A percentile compares a stretch with the other conserved stretches of the same genome.
These are phyloP conservation scores for Dreissena rostriformis DNA, from an alignment of 1,140 invertebrate species.

Conservation along the genomic window DNA sequence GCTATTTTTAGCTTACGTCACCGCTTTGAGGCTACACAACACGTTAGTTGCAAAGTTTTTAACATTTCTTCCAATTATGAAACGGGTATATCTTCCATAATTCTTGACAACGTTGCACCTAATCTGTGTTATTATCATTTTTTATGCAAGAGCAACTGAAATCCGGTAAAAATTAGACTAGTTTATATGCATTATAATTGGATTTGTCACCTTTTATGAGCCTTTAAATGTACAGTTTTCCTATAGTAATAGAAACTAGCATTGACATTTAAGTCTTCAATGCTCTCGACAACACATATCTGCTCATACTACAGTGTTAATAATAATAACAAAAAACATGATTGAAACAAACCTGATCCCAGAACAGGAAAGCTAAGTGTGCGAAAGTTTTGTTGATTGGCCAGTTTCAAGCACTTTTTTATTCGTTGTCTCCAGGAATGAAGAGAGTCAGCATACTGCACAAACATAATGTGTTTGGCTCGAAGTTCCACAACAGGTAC, in stretches of 20 bases:
- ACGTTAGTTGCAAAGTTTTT: too few relatives aligned
- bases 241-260: background rate
- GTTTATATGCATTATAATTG: too few relatives aligned
- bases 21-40: too few relatives aligned
- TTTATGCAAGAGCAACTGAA: too few relatives aligned
- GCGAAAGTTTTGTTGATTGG: conserved; percentile 9
- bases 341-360: conserved; percentile 20
- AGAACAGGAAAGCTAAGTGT: conserved; percentile 34
- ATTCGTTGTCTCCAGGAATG: conserved; percentile 1
- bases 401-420: conserved; percentile 15
- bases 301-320: background rate
- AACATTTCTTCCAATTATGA: too few relatives aligned
- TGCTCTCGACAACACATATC: background rate
- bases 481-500: background rate
- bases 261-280: background rate
- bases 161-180: too few relatives aligned
- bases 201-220: too few relatives aligned
- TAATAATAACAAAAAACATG: background rate
- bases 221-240: background rate
- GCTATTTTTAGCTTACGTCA: too few relatives aligned
- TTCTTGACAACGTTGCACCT: too few relatives aligned
- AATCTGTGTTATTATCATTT: too few relatives aligned
- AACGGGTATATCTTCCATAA: too few relatives aligned
- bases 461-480: conserved; percentile 10
- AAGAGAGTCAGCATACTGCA: conserved; percentile 8